Conservation (phyloP, 2,113 vertebrate species). For the Acanthisitta chloris region DNA sequence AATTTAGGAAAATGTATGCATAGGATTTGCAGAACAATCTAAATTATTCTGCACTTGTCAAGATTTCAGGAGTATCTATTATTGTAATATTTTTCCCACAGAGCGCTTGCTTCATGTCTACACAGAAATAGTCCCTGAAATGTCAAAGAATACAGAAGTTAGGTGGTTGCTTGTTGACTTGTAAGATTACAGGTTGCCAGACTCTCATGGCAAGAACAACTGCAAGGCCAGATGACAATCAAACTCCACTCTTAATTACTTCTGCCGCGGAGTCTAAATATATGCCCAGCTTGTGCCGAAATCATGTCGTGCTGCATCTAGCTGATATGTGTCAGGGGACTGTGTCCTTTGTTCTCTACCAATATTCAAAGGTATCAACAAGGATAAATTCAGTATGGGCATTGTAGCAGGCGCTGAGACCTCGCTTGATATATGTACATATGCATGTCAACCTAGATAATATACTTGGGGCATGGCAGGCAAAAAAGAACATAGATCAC, state of each 20-base stretch:
- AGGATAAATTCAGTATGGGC: slow-evolving; percentile 33
- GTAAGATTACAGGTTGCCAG: slow-evolving; percentile 47
- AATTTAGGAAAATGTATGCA: slow-evolving; percentile 1
- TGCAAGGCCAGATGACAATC: slow-evolving; percentile 37
- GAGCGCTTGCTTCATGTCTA: neutral
- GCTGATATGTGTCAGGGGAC: slow-evolving; percentile 1
- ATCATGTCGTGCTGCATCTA: neutral
- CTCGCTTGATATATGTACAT: slow-evolving; percentile 71
- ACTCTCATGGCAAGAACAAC: slow-evolving; percentile 41
- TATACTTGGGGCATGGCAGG: slow-evolving; percentile 43
- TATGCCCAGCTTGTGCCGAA: neutral
- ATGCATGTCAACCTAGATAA: slow-evolving; percentile 71
- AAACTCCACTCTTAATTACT: slow-evolving; percentile 52
- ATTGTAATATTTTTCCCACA: neutral
- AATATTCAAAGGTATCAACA: slow-evolving; percentile 2
- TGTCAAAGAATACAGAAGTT: slow-evolving; percentile 9
- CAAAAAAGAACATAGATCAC: slow-evolving; percentile 74
- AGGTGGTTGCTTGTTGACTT: slow-evolving; percentile 55
- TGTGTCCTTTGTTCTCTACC: neutral
- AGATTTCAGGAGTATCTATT: neutral
- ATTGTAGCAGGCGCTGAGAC: slow-evolving; percentile 36
- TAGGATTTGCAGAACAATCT: neutral
- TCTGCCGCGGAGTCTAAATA: neutral
- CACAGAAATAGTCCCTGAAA: slow-evolving; percentile 43
- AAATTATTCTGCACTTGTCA: slow-evolving; percentile 24